phyloP scores from a whole-genome alignment of 2,888 invertebrate genomes.

The Melanchra persicariae region DNA sequence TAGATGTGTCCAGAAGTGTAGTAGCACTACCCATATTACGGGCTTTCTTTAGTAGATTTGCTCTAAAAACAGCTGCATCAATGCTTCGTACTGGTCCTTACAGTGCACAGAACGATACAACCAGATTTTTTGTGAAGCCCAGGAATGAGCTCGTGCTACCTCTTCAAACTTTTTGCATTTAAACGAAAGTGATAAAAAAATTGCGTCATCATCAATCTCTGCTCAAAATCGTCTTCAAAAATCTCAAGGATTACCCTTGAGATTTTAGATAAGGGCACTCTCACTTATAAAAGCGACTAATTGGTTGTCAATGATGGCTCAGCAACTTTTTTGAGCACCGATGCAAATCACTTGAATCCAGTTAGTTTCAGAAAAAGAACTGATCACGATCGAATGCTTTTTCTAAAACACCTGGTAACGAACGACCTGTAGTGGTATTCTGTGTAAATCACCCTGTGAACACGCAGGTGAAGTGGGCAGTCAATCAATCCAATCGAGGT shows the following conservation, averaged over 20 bases:
- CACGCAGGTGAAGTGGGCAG: too few relatives aligned
- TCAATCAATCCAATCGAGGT: too few relatives aligned
- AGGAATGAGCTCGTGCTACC: constrained; percentile 63
- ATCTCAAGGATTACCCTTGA: constrained; percentile 25
- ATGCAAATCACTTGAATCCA: background rate
- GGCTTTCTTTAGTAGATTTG: background rate
- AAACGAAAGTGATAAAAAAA: constrained; percentile 23
- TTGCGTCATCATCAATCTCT: too few relatives aligned
- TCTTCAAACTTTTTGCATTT: constrained; percentile 55
- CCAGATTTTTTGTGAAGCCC: constrained; percentile 3
- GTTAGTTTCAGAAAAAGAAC: too few relatives aligned
- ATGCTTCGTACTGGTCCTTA: background rate
- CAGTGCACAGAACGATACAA: background rate
- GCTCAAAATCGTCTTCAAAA: too few relatives aligned
- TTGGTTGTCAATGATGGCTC: constrained; percentile 25
- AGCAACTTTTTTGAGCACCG: constrained; percentile 4
- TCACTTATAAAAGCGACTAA: constrained; percentile 26
- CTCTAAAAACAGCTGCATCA: background rate
- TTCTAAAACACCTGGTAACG: too few relatives aligned
- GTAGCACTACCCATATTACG: background rate
- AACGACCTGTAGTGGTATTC: too few relatives aligned
- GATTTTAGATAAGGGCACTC: constrained; percentile 43
- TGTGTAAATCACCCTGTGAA: too few relatives aligned
- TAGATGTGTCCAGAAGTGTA: too few relatives aligned
- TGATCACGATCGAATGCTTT: too few relatives aligned